Evolutionary conservation across 2,888 invertebrate genomes (phyloP), one percentile per base, ranked within the genome.

Genomic region (Celastrina argiolus): DNA sequence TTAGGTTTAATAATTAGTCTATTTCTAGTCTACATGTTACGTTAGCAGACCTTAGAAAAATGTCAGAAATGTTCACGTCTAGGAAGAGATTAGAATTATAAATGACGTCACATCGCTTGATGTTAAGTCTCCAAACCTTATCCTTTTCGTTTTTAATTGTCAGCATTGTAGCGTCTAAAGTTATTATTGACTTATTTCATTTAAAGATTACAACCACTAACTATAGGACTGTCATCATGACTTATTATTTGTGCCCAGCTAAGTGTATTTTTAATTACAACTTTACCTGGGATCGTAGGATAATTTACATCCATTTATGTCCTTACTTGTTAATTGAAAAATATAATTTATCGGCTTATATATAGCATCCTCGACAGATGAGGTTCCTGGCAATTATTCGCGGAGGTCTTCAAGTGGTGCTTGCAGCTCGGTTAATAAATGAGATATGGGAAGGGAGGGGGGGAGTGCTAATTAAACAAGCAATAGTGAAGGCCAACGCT

Each of bases 391-490:
- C 68, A 69, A 69, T 70, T 63, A 73, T 71, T 72, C 70, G 67
- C 67, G 69, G 59, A 71, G 69, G 68, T 70, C 73, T 72, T 71
- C 68, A 67, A 73, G 72, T 71, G 68, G 71, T 71, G 68, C 68
- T 68, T 16, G 7, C n/a, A 42, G n/a, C n/a, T 18, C 66, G 42
- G 67, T 74, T 76, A 73, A 75, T 75, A 74, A 77, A 76, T 72
- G 68, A 66, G 65, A 66, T n/a, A n/a, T n/a, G n/a, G 65, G 66
- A 67, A 69, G 66, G 68, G 70, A 45, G 56, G 66, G 68, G 58
- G 68, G 67, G 70, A 56, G 63, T n/a, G 67, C 67, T 51, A 65
- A 39, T 67, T n/a, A n/a, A n/a, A n/a, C n/a, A n/a, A n/a, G n/a
- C n/a, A n/a, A n/a, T n/a, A n/a, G n/a, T n/a, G n/a, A 68, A 68